A percentile compares a stretch with the other conserved stretches of the same genome.
Conservation (phyloP, 1,140 invertebrate species). For the Camponotus floridanus region DNA sequence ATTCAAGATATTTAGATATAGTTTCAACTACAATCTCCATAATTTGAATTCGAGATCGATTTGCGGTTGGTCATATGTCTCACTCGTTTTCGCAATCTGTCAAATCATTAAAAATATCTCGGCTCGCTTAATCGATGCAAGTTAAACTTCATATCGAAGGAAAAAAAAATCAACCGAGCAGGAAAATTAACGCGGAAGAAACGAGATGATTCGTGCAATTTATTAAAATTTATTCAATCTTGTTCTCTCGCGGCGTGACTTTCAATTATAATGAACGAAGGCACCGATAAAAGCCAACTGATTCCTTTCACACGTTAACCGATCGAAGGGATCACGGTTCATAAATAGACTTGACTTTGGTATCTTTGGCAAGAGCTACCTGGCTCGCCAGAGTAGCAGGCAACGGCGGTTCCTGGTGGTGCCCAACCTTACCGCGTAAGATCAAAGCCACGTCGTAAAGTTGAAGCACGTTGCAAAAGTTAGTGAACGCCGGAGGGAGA, state of each 20-base stretch:
- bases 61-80: neutral
- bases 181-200: constrained; percentile 1
- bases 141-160: neutral
- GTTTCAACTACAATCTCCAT: constrained; percentile 11
- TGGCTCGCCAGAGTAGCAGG: neutral
- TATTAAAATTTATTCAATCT: constrained; percentile 11
- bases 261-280: constrained; percentile 5
- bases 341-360: neutral
- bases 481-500: neutral
- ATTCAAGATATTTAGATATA: constrained; percentile 52
- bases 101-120: neutral
- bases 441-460: constrained; percentile 55
- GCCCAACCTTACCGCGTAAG: neutral
- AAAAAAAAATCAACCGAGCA: neutral
- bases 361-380: constrained; percentile 9
- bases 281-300: neutral
- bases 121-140: neutral
- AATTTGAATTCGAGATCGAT: constrained; percentile 30
- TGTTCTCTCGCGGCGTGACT: neutral
- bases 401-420: neutral
- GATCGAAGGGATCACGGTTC: constrained; percentile 26
- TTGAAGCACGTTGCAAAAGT: constrained; percentile 46
- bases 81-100: constrained; percentile 2
- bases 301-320: constrained; percentile 17
- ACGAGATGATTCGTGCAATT: neutral